These are phyloP conservation scores for Delia radicum DNA, from an alignment of 1,140 invertebrate genomes.

Conservation along the genomic window DNA sequence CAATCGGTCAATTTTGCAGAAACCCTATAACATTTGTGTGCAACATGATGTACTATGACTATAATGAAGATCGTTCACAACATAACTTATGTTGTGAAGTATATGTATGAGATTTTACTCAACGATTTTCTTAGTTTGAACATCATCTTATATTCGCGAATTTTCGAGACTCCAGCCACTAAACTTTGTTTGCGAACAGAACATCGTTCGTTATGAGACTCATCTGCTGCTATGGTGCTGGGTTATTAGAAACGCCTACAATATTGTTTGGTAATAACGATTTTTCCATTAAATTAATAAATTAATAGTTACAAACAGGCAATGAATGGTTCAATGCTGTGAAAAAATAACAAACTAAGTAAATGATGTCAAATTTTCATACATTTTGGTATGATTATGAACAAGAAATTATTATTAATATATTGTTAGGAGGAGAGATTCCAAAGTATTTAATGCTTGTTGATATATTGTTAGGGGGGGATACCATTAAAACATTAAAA, in stretches of 20 bases:
- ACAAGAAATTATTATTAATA: constrained; percentile 1
- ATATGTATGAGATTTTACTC: neutral
- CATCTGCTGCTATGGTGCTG: constrained; percentile 31
- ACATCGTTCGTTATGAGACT: constrained; percentile 27
- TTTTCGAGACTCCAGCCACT: neutral
- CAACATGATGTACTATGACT: constrained; percentile 32
- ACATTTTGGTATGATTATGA: constrained; percentile 1
- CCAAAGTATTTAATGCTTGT: too few relatives aligned
- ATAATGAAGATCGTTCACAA: constrained; percentile 54
- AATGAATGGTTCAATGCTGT: neutral
- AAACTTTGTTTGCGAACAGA: constrained; percentile 38
- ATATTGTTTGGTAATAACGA: constrained; percentile 28
- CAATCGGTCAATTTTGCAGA: too few relatives aligned
- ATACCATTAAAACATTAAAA: too few relatives aligned
- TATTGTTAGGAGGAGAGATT: neutral
- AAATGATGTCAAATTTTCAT: constrained; percentile 2
- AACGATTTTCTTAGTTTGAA: neutral
- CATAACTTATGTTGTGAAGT: constrained; percentile 44
- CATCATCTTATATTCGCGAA: constrained; percentile 22
- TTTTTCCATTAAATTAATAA: constrained; percentile 56
- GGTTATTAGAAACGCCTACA: constrained; percentile 54
- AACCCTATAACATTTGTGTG: too few relatives aligned
- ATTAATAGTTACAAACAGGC: constrained; percentile 49
- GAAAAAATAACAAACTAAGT: neutral
- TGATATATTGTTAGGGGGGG: neutral